These are phyloP conservation scores for Sialis lutaria DNA, from an alignment of 2,888 invertebrate genomes.

Conservation along the genomic window DNA sequence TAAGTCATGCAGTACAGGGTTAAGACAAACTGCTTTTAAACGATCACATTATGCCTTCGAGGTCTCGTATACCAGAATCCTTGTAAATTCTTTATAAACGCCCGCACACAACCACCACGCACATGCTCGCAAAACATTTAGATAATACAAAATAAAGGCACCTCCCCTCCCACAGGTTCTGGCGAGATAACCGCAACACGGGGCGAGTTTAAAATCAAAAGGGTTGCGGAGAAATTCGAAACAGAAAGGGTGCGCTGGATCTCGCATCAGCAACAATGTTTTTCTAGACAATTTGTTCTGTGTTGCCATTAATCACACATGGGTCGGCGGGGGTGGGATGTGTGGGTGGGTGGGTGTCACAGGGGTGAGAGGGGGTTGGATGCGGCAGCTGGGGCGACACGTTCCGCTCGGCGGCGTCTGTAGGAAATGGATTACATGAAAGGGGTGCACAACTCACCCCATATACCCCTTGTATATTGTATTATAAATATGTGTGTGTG, in stretches of 20 bases:
- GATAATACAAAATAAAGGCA: too few species aligned
- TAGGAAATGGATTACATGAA: slow-evolving; percentile 8
- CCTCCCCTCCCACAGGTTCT: too few species aligned
- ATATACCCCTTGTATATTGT: not conserved
- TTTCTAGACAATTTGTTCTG: slow-evolving; percentile 33
- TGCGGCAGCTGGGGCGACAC: slow-evolving; percentile 3
- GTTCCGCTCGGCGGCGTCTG: slow-evolving; percentile 4
- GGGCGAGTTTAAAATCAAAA: not conserved
- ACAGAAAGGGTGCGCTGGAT: slow-evolving; percentile 7
- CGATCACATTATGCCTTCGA: too few species aligned
- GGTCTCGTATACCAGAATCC: too few species aligned
- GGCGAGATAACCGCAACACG: too few species aligned
- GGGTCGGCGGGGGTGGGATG: slow-evolving; percentile 9
- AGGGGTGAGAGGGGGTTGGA: not conserved
- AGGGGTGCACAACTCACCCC: slow-evolving; percentile 3
- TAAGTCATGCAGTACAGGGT: too few species aligned
- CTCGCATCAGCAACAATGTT: slow-evolving; percentile 26
- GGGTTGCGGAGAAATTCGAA: slow-evolving; percentile 6
- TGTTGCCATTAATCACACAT: slow-evolving; percentile 26
- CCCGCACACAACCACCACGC: too few species aligned
- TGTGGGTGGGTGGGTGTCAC: not conserved
- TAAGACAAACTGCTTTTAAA: too few species aligned
- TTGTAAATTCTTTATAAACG: too few species aligned
- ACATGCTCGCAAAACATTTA: too few species aligned
- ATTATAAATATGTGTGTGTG: too few species aligned